Conservation (phyloP, 2,888 invertebrate genomes). For the Netelia fuscicornis region DNA sequence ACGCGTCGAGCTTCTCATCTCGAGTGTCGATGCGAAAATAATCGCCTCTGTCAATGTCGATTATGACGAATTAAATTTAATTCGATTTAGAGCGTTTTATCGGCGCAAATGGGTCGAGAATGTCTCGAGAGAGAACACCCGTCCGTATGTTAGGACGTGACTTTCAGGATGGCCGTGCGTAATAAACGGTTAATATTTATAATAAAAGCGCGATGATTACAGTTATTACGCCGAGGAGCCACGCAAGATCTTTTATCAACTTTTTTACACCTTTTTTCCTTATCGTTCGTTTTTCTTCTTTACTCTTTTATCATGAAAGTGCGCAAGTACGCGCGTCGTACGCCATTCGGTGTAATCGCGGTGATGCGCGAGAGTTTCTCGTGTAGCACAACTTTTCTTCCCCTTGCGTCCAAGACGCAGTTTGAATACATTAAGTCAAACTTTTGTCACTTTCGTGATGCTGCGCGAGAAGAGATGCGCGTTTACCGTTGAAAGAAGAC, state of each 20-base stretch:
- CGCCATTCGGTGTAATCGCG: constrained; percentile 47
- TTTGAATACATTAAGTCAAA: constrained; percentile 76
- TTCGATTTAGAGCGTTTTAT: constrained; percentile 77
- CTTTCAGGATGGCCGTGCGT: constrained; percentile 61
- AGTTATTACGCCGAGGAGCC: constrained; percentile 75
- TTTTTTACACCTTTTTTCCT: constrained; percentile 23
- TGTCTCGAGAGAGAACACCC: constrained; percentile 19
- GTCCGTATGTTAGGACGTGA: constrained; percentile 35
- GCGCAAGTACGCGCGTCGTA: background rate
- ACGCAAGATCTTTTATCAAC: constrained; percentile 35
- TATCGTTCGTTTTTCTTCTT: constrained; percentile 25
- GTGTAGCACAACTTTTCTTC: constrained; percentile 38
- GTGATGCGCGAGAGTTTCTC: constrained; percentile 28
- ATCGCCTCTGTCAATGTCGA: constrained; percentile 75
- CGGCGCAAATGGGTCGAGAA: constrained; percentile 53
- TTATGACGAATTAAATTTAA: constrained; percentile 78
- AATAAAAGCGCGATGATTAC: constrained; percentile 79
- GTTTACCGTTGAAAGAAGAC: background rate
- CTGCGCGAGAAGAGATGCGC: constrained; percentile 1
- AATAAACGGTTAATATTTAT: constrained; percentile 79
- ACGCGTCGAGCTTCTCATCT: background rate
- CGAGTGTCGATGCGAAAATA: constrained; percentile 69
- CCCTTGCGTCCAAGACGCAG: constrained; percentile 55
- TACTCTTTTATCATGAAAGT: constrained; percentile 2
- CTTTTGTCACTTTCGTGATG: constrained; percentile 74